Evolutionary conservation across 2,113 vertebrate species (phyloP).

Genomic region (Oryzias javanicus): DNA sequence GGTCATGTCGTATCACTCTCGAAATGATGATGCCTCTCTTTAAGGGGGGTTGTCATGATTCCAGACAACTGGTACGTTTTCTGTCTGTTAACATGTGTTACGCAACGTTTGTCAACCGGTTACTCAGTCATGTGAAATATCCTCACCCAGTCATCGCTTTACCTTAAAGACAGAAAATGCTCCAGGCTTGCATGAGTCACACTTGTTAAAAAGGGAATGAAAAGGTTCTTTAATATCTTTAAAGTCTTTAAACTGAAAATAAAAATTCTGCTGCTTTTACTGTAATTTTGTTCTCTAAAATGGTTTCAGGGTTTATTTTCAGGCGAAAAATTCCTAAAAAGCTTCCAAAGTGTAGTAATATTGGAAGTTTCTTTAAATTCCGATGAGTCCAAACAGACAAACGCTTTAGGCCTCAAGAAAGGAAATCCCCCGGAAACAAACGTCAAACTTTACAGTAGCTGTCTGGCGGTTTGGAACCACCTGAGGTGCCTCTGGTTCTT

Average conservation of each 20-base stretch:
- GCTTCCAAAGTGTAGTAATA: too few relatives aligned
- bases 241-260: background rate
- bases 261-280: too few relatives aligned
- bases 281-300: too few relatives aligned
- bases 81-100: conserved; percentile 47
- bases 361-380: too few relatives aligned
- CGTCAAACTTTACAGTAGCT: too few relatives aligned
- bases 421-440: too few relatives aligned
- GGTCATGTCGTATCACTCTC: conserved; percentile 14
- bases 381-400: too few relatives aligned
- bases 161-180: conserved; percentile 14
- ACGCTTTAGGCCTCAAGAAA: too few relatives aligned
- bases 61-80: conserved; percentile 32
- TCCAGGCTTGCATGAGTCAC: conserved; percentile 14
- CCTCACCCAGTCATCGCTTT: background rate
- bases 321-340: too few relatives aligned
- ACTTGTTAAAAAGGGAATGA: background rate
- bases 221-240: background rate
- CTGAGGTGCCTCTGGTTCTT: too few relatives aligned
- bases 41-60: conserved; percentile 17
- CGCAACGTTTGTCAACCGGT: conserved; percentile 26
- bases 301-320: too few relatives aligned
- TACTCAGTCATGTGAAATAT: conserved; percentile 11
- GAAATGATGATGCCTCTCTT: background rate
- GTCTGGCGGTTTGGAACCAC: too few relatives aligned